Evolutionary conservation across 2,888 invertebrate species (phyloP).

Genomic region (Drosophila meridiana): DNA sequence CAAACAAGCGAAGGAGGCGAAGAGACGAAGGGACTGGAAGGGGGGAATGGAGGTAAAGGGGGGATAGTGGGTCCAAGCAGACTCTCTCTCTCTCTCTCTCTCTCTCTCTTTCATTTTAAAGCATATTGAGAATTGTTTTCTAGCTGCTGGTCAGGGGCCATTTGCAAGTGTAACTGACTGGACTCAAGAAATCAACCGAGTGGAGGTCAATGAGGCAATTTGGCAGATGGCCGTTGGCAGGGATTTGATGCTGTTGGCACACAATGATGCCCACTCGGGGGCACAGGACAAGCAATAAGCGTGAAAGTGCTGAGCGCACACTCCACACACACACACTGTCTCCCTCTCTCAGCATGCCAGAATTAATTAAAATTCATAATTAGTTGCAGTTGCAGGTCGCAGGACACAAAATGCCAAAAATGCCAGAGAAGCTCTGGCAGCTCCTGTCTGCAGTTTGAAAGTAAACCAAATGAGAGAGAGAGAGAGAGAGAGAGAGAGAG

Average conservation of each 20-base stretch:
- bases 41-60: no score
- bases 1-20: neutral
- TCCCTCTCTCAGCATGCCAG: constrained; percentile 31
- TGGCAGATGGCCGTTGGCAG: constrained; percentile 15
- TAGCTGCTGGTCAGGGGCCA: neutral
- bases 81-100: no score
- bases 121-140: neutral
- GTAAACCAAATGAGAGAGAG: neutral
- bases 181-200: constrained; percentile 8
- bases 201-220: constrained; percentile 26
- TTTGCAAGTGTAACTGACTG: constrained; percentile 6
- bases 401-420: constrained; percentile 32
- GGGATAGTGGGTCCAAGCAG: no score
- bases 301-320: constrained; percentile 19
- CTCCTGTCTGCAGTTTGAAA: neutral
- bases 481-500: neutral
- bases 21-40: neutral
- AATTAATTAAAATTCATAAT: constrained; percentile 75
- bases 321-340: neutral
- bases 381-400: constrained; percentile 51
- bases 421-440: neutral
- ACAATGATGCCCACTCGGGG: constrained; percentile 17
- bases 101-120: neutral
- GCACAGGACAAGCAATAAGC: constrained; percentile 15
- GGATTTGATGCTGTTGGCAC: constrained; percentile 11